Base-by-base conservation (phyloP, 2,113 vertebrate species). In the Actenoides lindsayi region DNA sequence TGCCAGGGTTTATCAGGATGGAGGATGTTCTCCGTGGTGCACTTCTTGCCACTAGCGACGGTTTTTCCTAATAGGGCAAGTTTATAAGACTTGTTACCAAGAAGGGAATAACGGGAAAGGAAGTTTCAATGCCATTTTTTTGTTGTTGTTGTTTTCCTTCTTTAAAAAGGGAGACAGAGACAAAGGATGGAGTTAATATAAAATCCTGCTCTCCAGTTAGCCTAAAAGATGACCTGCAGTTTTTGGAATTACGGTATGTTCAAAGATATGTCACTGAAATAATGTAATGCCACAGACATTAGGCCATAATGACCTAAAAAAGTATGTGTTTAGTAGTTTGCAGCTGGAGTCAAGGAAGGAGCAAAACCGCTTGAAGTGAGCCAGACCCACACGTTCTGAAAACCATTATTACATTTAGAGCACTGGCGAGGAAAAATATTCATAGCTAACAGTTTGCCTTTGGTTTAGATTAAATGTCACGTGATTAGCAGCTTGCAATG, bases 321-420 rank as follows among this genome's bases (percentile, higher is more conserved):
- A 98, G 94, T 98, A 98, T 98, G 98, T 98, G 98, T 98, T 98
- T 98, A 97, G 97, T 85, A 98, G 97, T 98, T 97, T 98, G 97
- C 98, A 98, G 98, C 98, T 98, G 98, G 97, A 98, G 96, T 82
- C 87, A 48, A 94, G 91, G 91, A 96, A 96, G 95, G 83, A 97
- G 96, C 76, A 94, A 97, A 97, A 97, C 95, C 77, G 60, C 96
- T 96, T 97, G 95, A 97, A 97, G 97, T 90, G 93, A 98, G 98
- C 97, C 97, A 98, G 98, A 97, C 92, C 94, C 94, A 69, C 97
- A 96, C 87, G 23, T 95, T 97, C 86, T 89, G 97, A 95, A 96
- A 95, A 87, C 44, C 87, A 84, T 95, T 82, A 92, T 91, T 97
- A 28, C 89, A 95, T 80, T 86, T 83, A 78, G 83, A 94, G 83